These are phyloP conservation scores for Drosophila ogumai DNA, from an alignment of 1,140 invertebrate genomes.

Conservation along the genomic window DNA sequence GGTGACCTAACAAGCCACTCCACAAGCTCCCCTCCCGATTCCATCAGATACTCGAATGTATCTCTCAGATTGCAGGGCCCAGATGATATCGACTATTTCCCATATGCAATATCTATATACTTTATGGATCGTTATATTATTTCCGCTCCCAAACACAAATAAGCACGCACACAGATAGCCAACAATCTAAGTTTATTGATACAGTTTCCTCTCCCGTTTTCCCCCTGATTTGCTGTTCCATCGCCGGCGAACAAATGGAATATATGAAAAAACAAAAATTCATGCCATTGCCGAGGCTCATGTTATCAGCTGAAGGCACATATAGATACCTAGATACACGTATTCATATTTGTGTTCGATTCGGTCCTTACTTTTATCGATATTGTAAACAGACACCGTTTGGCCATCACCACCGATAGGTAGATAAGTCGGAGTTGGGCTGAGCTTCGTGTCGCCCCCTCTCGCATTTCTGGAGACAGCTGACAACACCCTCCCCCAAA, in stretches of 20 bases:
- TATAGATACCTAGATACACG: constrained; percentile 24
- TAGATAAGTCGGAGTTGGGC: constrained; percentile 33
- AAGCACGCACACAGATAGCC: constrained; percentile 26
- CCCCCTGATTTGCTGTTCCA: constrained; percentile 15
- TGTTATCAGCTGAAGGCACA: constrained; percentile 48
- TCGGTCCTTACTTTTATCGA: constrained; percentile 59
- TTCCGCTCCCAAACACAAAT: constrained; percentile 35
- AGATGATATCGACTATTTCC: constrained; percentile 23
- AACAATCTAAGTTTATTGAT: constrained; percentile 52
- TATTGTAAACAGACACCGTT: constrained; percentile 70
- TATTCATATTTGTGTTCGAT: constrained; percentile 34
- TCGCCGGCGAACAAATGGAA: constrained; percentile 52
- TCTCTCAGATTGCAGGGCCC: constrained; percentile 14
- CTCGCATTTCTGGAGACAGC: constrained; percentile 13
- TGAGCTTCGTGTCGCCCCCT: constrained; percentile 2
- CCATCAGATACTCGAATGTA: constrained; percentile 33
- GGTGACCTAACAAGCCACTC: constrained; percentile 30
- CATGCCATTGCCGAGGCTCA: constrained; percentile 62
- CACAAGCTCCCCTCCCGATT: constrained; percentile 12
- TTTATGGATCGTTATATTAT: constrained; percentile 40
- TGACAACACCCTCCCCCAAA: constrained; percentile 17
- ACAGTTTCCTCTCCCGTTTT: constrained; percentile 23
- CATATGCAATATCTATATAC: constrained; percentile 11
- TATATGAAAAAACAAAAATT: constrained; percentile 50
- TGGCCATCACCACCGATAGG: constrained; percentile 41